phyloP scores from a whole-genome alignment of 2,888 invertebrate species.

The Chloroclystis v-ata region DNA sequence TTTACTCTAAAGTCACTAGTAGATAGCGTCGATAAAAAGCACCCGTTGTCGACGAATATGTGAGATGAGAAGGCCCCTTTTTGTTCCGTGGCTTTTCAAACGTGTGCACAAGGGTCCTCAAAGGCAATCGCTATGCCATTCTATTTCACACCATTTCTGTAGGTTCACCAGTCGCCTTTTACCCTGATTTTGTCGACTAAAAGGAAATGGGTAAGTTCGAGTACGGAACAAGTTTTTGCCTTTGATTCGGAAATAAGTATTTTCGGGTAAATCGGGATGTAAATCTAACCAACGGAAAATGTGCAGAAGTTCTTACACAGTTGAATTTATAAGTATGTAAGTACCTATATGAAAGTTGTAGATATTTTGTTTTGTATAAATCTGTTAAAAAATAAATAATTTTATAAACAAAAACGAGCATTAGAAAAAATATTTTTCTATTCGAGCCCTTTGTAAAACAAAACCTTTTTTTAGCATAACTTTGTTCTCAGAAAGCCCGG shows the following conservation, averaged over 20 bases:
- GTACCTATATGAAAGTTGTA: too few species aligned
- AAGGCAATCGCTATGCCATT: slow-evolving; percentile 36
- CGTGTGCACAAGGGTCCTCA: slow-evolving; percentile 35
- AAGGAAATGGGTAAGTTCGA: slow-evolving; percentile 28
- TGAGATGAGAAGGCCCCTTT: slow-evolving; percentile 33
- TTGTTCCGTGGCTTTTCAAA: slow-evolving; percentile 35
- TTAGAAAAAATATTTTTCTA: neutral
- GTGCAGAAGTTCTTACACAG: too few species aligned
- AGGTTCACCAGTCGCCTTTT: slow-evolving; percentile 35
- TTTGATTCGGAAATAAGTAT: slow-evolving; percentile 31
- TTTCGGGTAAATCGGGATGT: slow-evolving; percentile 19
- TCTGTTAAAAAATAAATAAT: neutral
- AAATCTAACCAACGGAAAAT: neutral
- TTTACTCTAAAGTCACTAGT: slow-evolving; percentile 11
- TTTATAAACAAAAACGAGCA: neutral
- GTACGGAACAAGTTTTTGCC: slow-evolving; percentile 24
- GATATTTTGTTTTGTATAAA: too few species aligned
- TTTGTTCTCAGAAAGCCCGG: neutral
- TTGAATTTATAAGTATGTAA: too few species aligned
- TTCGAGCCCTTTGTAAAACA: neutral
- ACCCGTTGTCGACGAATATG: slow-evolving; percentile 27
- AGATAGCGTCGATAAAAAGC: slow-evolving; percentile 23
- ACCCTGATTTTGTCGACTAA: slow-evolving; percentile 32
- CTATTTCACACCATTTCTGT: slow-evolving; percentile 34
- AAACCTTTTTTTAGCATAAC: neutral